These are phyloP conservation scores for Criorhina ranunculi DNA, from an alignment of 2,888 invertebrate species.

Conservation along the genomic window DNA sequence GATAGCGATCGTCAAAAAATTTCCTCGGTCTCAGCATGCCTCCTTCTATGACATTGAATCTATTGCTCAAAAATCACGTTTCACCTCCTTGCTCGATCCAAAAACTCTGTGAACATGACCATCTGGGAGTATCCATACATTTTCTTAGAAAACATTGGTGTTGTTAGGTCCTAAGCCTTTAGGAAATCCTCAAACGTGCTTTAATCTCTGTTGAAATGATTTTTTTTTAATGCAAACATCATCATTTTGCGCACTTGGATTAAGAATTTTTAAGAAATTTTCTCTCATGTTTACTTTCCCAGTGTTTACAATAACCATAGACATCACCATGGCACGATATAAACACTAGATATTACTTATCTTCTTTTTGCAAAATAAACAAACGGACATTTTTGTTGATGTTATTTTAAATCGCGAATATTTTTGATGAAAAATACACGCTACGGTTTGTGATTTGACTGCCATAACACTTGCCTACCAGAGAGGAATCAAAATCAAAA, in stretches of 20 bases:
- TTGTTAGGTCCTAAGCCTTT: too few relatives aligned
- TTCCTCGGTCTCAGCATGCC: too few relatives aligned
- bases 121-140: too few relatives aligned
- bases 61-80: too few relatives aligned
- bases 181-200: background rate
- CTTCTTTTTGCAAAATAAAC: slow-evolving; percentile 17
- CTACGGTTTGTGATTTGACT: background rate
- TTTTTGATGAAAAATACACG: slow-evolving; percentile 19
- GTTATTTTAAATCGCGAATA: slow-evolving; percentile 3
- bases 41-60: too few relatives aligned
- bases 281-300: background rate
- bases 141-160: too few relatives aligned
- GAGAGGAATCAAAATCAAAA: slow-evolving; percentile 1
- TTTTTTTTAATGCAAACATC: background rate
- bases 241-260: slow-evolving; percentile 1
- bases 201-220: background rate
- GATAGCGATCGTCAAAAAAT: too few relatives aligned
- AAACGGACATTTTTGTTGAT: slow-evolving; percentile 23
- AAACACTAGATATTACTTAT: background rate
- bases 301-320: slow-evolving; percentile 6
- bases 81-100: too few relatives aligned
- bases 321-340: background rate
- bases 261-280: background rate
- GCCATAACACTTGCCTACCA: background rate
- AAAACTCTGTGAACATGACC: too few relatives aligned